Evolutionary conservation across 2,113 vertebrate genomes (phyloP).

Genomic region (Coreoperca whiteheadi): DNA sequence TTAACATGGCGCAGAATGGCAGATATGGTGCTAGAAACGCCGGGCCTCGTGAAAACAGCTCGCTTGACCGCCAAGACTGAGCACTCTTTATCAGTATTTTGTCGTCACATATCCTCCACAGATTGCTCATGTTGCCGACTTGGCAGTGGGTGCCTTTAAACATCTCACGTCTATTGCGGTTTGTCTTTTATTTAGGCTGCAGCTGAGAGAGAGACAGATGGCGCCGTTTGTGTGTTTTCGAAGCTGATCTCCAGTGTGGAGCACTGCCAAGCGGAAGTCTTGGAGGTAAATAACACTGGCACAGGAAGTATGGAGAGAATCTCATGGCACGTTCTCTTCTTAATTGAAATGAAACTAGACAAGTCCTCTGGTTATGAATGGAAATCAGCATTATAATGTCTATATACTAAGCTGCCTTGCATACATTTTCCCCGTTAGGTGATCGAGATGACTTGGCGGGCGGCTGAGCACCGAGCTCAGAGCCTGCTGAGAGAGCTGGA

Average conservation of each 20-base stretch:
- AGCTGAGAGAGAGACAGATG: slow-evolving; percentile 68
- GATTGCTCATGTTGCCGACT: background rate
- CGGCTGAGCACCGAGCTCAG: slow-evolving; percentile 69
- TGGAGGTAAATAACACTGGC: slow-evolving; percentile 63
- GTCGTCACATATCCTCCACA: background rate
- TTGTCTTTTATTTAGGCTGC: slow-evolving; percentile 61
- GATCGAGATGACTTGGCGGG: slow-evolving; percentile 66
- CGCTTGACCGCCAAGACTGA: background rate
- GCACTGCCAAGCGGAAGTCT: slow-evolving; percentile 72
- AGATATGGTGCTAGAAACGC: too few relatives aligned
- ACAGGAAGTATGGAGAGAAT: background rate
- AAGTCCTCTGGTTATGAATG: background rate
- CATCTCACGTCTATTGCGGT: background rate
- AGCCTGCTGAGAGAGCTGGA: slow-evolving; percentile 75
- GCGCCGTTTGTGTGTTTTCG: slow-evolving; percentile 59
- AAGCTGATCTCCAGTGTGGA: slow-evolving; percentile 72
- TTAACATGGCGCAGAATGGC: too few relatives aligned
- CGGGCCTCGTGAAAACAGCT: too few relatives aligned
- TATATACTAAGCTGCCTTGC: background rate
- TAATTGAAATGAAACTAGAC: background rate
- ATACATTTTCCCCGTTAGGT: slow-evolving; percentile 16
- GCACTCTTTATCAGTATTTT: background rate
- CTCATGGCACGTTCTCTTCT: background rate
- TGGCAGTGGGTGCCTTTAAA: background rate
- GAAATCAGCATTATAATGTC: background rate